Conservation (phyloP, 2,113 vertebrate genomes). For the Lepus europaeus region DNA sequence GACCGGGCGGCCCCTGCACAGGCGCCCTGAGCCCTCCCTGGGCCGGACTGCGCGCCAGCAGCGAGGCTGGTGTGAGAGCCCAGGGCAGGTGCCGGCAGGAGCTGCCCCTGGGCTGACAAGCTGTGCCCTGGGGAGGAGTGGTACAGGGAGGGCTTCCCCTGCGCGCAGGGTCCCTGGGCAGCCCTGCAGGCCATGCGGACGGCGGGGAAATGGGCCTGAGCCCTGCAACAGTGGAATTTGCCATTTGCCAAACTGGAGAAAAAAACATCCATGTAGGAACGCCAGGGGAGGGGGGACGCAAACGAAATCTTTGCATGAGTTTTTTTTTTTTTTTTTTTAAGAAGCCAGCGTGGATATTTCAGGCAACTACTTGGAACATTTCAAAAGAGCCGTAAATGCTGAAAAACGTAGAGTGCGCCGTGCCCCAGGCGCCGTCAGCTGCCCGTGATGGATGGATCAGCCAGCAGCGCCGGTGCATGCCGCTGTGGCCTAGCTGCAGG, state of each 20-base stretch:
- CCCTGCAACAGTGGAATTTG: not conserved
- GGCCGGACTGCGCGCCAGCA: not conserved
- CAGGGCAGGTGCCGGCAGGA: not conserved
- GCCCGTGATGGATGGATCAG: not conserved
- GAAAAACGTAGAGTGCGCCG: conserved; percentile 2
- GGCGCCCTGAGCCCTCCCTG: not conserved
- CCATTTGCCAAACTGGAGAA: not conserved
- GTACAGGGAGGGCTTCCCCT: not conserved
- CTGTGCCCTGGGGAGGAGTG: fast-evolving
- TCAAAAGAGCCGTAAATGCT: conserved; percentile 74
- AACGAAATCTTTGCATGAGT: not conserved
- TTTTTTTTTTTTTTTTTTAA: conserved; percentile 59
- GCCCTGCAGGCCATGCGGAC: not conserved
- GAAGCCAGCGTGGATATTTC: conserved; percentile 68
- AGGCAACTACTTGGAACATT: conserved; percentile 68
- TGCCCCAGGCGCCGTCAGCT: conserved; percentile 60
- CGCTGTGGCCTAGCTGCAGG: not conserved
- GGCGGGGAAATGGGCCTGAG: not conserved
- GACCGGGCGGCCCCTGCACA: not conserved
- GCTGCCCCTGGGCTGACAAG: not conserved
- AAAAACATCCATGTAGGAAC: not conserved
- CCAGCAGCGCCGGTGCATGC: fast-evolving
- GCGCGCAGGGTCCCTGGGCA: not conserved
- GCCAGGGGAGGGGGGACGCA: not conserved
- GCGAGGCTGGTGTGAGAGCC: not conserved